These are phyloP conservation scores for Macrostomum cliftonense DNA, from an alignment of 2,888 invertebrate genomes.

Conservation along the genomic window DNA sequence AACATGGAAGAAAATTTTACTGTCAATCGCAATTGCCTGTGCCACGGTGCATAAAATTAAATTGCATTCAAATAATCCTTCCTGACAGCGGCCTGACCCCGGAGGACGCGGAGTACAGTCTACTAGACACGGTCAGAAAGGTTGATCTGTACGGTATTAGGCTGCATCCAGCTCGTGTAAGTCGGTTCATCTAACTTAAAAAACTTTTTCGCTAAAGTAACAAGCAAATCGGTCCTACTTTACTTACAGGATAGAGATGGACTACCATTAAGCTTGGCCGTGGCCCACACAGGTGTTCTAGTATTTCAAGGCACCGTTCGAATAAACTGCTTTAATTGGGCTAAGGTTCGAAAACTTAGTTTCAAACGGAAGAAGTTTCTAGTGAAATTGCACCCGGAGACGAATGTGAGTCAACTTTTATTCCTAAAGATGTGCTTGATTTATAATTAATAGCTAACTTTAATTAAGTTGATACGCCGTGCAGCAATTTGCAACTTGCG, in stretches of 20 bases:
- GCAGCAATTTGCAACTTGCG: no score
- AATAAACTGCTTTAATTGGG: conserved; percentile 98
- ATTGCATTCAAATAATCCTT: no score
- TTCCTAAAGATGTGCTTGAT: no score
- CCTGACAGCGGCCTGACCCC: conserved; percentile 60
- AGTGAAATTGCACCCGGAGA: conserved; percentile 87
- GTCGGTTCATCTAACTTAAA: no score
- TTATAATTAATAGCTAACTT: no score
- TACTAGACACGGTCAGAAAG: conserved; percentile 89
- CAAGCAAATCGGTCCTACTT: no score
- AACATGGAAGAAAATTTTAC: no score
- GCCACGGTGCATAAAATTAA: no score
- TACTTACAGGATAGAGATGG: conserved; percentile 52
- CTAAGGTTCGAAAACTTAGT: conserved; percentile 91
- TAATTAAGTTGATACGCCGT: no score
- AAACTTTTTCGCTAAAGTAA: no score
- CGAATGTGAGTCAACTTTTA: conserved; percentile 39
- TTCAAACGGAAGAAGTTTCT: conserved; percentile 92
- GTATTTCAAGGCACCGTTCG: conserved; percentile 89
- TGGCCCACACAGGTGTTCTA: conserved; percentile 88
- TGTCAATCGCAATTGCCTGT: no score
- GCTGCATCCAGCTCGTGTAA: conserved; percentile 77
- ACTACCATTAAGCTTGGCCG: conserved; percentile 73
- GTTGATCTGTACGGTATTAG: conserved; percentile 94
- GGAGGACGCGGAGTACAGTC: conserved; percentile 86